Evolutionary conservation across 2,888 invertebrate genomes (phyloP), one percentile per base, ranked within the genome.

Genomic region (Glyphotaelius pellucidus): DNA sequence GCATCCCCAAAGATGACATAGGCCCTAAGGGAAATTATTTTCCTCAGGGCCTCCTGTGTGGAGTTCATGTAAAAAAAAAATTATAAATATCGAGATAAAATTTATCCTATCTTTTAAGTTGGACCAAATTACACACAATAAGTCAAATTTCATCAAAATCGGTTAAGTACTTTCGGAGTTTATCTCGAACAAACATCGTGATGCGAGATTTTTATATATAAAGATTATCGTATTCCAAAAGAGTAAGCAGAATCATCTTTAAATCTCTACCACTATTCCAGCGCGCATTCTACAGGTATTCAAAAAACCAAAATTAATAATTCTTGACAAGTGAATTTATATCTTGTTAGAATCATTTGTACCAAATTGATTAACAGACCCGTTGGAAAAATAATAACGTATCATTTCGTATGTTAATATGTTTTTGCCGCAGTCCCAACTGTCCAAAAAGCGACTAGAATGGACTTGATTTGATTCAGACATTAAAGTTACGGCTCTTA

Each of bases 291-390:
- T 31, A 25, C 52, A 32, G 32, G 30, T 86, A 86, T 87, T 31
- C 87, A 35, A 52, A n/a, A 67, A 31, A 67, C 30, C 5, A 35
- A 87, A 87, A 87, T 87, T 89, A 89, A 89, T 89, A 80, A 89
- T 19, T 42, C 47, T n/a, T 80, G 89, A 89, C 80, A 89, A 80
- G 42, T 89, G 30, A 89, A 89, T 89, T 89, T 89, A 89, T 89
- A 89, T 89, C 80, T 80, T 89, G 80, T 89, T 89, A 80, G 38
- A 89, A 89, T 38, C 89, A 80, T 89, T 89, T 80, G 80, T 80
- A 89, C 31, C 80, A 89, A 89, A 89, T 89, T 89, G 89, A 89
- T 89, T 89, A 89, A 79, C 52, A 67, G 67, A 87, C 87, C 87
- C 67, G 87, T 87, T 67, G 87, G 87, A 52, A 87, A 87, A 87